These are phyloP conservation scores for Drosophila peninsularis DNA, from an alignment of 2,888 invertebrate genomes.

Conservation along the genomic window DNA sequence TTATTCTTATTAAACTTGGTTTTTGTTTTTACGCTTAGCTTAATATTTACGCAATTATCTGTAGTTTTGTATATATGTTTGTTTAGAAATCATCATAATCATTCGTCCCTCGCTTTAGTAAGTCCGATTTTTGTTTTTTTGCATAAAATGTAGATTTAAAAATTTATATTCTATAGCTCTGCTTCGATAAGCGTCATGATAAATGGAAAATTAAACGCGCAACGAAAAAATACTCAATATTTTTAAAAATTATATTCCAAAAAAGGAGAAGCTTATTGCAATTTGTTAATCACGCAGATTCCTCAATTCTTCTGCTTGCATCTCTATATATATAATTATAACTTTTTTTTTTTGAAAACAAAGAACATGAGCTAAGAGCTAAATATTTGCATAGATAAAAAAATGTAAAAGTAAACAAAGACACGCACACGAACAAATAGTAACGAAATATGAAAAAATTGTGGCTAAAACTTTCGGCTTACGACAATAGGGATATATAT, in stretches of 20 bases:
- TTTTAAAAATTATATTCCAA: constrained; percentile 13
- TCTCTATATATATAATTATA: neutral
- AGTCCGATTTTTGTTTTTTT: constrained; percentile 24
- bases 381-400: constrained; percentile 27
- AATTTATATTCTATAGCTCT: constrained; percentile 58
- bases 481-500: constrained; percentile 18
- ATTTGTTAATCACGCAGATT: constrained; percentile 47
- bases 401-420: constrained; percentile 39
- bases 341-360: constrained; percentile 24
- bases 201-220: constrained; percentile 51
- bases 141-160: constrained; percentile 44
- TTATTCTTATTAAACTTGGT: constrained; percentile 25
- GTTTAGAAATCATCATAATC: constrained; percentile 50
- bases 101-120: constrained; percentile 40
- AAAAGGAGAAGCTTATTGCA: constrained; percentile 50
- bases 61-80: constrained; percentile 46
- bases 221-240: constrained; percentile 42
- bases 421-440: constrained; percentile 57
- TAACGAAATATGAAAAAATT: constrained; percentile 38
- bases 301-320: constrained; percentile 11
- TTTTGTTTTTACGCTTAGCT: constrained; percentile 43
- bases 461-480: constrained; percentile 33
- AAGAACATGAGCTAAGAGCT: constrained; percentile 50
- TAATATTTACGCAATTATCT: constrained; percentile 60
- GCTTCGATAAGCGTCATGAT: constrained; percentile 58